Evolutionary conservation across 2,113 vertebrate species (phyloP), one percentile per base, ranked within the genome.

Genomic region (Xenopus laevis): DNA sequence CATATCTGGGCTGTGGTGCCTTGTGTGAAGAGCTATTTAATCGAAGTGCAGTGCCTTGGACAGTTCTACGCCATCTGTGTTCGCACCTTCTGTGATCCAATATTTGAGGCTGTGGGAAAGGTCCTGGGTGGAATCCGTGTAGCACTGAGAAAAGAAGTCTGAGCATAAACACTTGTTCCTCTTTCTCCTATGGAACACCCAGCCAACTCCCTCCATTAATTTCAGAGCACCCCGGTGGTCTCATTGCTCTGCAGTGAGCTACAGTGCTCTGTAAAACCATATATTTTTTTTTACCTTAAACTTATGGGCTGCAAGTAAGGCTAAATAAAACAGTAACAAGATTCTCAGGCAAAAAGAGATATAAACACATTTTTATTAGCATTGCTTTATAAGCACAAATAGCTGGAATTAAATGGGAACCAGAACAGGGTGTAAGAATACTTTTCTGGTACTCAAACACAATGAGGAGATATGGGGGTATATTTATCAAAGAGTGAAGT

Each of bases 1-100:
- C 82, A 83, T 52, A 80, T 83, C 44, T 83, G 82, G 82, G 78
- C 74, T 2, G 79, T 74, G 1, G 72, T 83, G 16, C 82, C 82
- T 13, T 82, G 79, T 46, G 61, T 82, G 23, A 79, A 79, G 59
- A 79, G 82, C 69, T 81, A 78, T 66, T 69, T 82, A 21, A 75
- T 83, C 47, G 80, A 81, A 50, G 62, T 83, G n/a, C 79, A 83
- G 45, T 80, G 80, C 65, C 64, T 80, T 11, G 72, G 73, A 30
- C 71, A 68, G 52, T 79, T 79, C 23, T 81, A 80, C 30, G 71
- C 80, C 2, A 20, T 78, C 10, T 83, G 80, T 20, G 66, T 83
- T 50, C 82, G 60, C n/a, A 78, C 77, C 53, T 78, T 82, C 72
- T 81, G 80, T 23, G 79, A 83, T 50, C 82, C 82, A 1, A 65